Conservation (phyloP, 2,888 invertebrate genomes). For the Noctua fimbriata region DNA sequence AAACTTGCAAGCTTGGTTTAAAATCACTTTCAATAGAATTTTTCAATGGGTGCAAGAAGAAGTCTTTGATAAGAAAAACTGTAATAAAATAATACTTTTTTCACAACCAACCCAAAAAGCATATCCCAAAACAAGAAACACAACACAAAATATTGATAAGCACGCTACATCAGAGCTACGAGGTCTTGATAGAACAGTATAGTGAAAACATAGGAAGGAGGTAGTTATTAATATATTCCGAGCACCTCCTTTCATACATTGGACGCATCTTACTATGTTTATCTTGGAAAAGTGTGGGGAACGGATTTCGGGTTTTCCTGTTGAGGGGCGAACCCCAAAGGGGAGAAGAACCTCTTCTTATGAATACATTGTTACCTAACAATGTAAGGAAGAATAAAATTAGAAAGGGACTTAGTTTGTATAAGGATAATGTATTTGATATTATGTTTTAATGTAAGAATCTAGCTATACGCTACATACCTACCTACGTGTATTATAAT, state of each 20-base stretch:
- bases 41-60: slow-evolving; percentile 18
- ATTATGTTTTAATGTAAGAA: slow-evolving; percentile 3
- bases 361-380: slow-evolving; percentile 50
- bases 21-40: slow-evolving; percentile 9
- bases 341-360: slow-evolving; percentile 39
- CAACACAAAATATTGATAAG: neutral
- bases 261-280: slow-evolving; percentile 63
- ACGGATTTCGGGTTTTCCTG: slow-evolving; percentile 65
- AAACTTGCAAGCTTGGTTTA: slow-evolving; percentile 6
- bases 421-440: slow-evolving; percentile 19
- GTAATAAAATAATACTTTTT: slow-evolving; percentile 1
- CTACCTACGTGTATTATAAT: neutral
- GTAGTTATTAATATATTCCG: slow-evolving; percentile 42
- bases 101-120: neutral
- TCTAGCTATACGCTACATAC: neutral
- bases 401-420: slow-evolving; percentile 33
- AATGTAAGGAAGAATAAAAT: slow-evolving; percentile 44
- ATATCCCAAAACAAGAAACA: neutral
- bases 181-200: slow-evolving; percentile 28
- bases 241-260: slow-evolving; percentile 48
- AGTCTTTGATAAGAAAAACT: neutral
- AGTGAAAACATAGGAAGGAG: slow-evolving; percentile 28
- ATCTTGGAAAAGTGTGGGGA: slow-evolving; percentile 64
- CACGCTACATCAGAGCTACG: slow-evolving; percentile 8
- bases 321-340: slow-evolving; percentile 27